phyloP scores from a whole-genome alignment of 92 coral and sea anemone genomes.

The Virgularia gustaviana region DNA sequence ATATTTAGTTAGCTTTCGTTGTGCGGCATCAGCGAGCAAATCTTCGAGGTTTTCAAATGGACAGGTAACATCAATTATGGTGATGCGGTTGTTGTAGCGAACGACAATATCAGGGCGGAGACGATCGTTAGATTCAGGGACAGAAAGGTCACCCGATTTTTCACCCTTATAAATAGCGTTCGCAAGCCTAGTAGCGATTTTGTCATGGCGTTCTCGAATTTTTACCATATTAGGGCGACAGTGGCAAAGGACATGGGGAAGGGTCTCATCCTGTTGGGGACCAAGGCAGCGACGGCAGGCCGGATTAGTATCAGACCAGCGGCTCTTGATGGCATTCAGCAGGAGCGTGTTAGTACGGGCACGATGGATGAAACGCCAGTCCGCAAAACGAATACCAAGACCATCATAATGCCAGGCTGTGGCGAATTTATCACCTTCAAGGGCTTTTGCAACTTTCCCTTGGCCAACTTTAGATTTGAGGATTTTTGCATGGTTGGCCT shows the following conservation, averaged over 20 bases:
- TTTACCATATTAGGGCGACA: slow-evolving; percentile 3
- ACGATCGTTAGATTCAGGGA: not conserved
- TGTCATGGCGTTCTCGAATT: not conserved
- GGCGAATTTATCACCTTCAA: not conserved
- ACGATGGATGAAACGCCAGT: slow-evolving; percentile 18
- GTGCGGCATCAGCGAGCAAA: not conserved
- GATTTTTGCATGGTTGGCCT: not conserved
- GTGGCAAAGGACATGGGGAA: slow-evolving; percentile 5
- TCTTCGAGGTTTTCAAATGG: slow-evolving; percentile 11
- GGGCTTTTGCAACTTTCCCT: not conserved
- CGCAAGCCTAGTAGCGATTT: not conserved
- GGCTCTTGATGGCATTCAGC: not conserved
- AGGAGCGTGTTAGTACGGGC: not conserved
- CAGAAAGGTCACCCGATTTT: not conserved
- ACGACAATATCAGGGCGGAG: not conserved
- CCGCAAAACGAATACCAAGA: not conserved
- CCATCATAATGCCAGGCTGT: slow-evolving; percentile 3
- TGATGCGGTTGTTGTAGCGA: not conserved
- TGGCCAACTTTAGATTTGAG: slow-evolving; percentile 1
- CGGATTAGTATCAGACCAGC: not conserved
- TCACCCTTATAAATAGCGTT: not conserved
- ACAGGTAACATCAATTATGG: not conserved
- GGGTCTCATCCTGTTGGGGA: not conserved
- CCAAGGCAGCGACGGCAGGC: not conserved
- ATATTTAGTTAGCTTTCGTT: not conserved